These are phyloP conservation scores for Pteromalus puparum DNA, from an alignment of 1,140 invertebrate species.

Conservation along the genomic window DNA sequence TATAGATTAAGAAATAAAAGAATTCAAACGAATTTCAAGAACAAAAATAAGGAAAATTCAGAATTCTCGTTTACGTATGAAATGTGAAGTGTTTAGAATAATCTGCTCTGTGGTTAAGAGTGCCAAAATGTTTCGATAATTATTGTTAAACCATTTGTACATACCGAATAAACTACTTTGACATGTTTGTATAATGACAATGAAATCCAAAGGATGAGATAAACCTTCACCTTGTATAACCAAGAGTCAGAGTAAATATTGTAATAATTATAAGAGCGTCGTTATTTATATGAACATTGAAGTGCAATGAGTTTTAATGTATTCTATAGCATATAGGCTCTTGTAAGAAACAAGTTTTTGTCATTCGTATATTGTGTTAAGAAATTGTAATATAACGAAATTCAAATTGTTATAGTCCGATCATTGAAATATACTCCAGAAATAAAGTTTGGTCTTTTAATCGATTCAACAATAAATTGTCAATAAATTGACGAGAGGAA, in stretches of 20 bases:
- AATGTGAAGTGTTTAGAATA: neutral
- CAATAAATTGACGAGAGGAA: too few species aligned
- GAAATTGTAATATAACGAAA: constrained; percentile 33
- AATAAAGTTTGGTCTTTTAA: constrained; percentile 33
- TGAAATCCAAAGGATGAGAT: constrained; percentile 18
- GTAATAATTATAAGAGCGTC: constrained; percentile 28
- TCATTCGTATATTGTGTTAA: constrained; percentile 12
- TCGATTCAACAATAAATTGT: too few species aligned
- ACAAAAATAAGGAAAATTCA: neutral
- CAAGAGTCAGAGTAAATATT: neutral
- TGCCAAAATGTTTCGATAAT: constrained; percentile 38
- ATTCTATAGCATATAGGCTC: neutral
- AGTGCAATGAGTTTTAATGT: constrained; percentile 39
- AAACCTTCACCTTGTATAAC: neutral
- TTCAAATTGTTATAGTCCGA: constrained; percentile 42
- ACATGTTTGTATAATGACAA: constrained; percentile 16
- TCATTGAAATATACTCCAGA: constrained; percentile 30
- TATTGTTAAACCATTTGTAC: constrained; percentile 40
- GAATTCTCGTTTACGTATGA: neutral
- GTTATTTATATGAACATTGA: constrained; percentile 4
- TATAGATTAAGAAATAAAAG: neutral
- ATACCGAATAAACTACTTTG: constrained; percentile 34
- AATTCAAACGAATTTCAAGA: neutral
- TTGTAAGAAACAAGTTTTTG: constrained; percentile 9
- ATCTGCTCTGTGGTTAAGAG: neutral